Evolutionary conservation across 2,797 vertebrate species (phyloP).

Genomic region (Anguilla pacifica): DNA sequence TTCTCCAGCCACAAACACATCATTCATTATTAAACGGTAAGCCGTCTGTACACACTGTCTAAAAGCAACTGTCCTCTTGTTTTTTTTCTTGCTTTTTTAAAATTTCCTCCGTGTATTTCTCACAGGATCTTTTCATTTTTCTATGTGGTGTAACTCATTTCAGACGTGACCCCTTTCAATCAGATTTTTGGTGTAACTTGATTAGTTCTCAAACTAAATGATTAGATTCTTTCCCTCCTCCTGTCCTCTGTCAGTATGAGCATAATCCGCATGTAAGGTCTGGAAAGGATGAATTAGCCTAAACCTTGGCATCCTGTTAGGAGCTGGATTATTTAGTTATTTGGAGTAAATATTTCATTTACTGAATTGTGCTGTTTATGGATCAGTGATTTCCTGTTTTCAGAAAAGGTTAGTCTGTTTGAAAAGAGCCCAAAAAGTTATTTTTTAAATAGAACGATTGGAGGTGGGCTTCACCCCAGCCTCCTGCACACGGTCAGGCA

Average conservation of each 20-base stretch:
- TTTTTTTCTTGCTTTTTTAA: background rate
- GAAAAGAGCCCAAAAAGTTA: background rate
- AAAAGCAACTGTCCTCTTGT: slow-evolving; percentile 60
- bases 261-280: background rate
- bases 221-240: background rate
- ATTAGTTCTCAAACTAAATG: background rate
- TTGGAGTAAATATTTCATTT: background rate
- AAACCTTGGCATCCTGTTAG: background rate
- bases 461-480: no score
- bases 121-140: background rate
- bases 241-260: background rate
- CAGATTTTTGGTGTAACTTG: background rate
- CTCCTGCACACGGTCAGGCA: no score
- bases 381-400: background rate
- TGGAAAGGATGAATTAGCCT: background rate
- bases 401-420: background rate
- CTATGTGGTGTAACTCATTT: background rate
- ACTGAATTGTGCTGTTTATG: background rate
- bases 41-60: slow-evolving; percentile 50
- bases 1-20: slow-evolving; percentile 64
- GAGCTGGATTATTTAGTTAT: background rate
- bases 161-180: background rate
- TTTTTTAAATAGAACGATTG: background rate
- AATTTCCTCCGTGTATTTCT: background rate
- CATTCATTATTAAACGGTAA: slow-evolving; percentile 64